These are phyloP conservation scores for Maniola hyperantus DNA, from an alignment of 2,888 invertebrate species.

Conservation along the genomic window DNA sequence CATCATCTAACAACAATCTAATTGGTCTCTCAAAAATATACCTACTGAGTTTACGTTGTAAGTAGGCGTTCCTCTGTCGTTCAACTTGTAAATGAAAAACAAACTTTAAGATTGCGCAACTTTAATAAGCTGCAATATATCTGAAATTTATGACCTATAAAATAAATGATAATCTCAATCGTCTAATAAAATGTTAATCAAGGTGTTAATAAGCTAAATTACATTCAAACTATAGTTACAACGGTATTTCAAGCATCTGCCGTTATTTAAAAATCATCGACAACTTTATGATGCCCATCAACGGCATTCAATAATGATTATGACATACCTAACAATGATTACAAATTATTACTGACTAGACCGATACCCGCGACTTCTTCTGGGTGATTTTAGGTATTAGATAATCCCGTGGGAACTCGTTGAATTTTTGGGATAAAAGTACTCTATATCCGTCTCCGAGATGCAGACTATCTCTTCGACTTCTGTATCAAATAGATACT, in stretches of 20 bases:
- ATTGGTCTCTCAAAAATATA: too few relatives aligned
- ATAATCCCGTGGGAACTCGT: too few relatives aligned
- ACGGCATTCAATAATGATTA: conserved; percentile 11
- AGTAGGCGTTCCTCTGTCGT: too few relatives aligned
- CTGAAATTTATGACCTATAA: conserved; percentile 9
- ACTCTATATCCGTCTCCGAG: too few relatives aligned
- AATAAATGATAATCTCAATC: conserved; percentile 20
- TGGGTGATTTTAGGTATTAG: too few relatives aligned
- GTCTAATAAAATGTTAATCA: conserved; percentile 29
- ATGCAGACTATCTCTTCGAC: too few relatives aligned
- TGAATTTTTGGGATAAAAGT: too few relatives aligned
- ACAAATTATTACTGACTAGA: conserved; percentile 11
- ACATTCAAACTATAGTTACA: conserved; percentile 19
- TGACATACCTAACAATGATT: conserved; percentile 4
- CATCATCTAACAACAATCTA: too few relatives aligned
- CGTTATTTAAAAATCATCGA: conserved; percentile 14
- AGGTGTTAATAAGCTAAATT: conserved; percentile 19
- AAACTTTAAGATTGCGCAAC: neutral
- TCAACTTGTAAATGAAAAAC: too few relatives aligned
- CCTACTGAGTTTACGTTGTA: too few relatives aligned
- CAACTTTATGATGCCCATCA: conserved; percentile 8
- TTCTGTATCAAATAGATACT: too few relatives aligned
- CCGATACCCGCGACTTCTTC: too few relatives aligned
- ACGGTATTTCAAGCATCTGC: conserved; percentile 7
- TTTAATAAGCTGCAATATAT: neutral